Evolutionary conservation across 1,140 invertebrate species (phyloP).

Genomic region (Philopotamus ludificatus): DNA sequence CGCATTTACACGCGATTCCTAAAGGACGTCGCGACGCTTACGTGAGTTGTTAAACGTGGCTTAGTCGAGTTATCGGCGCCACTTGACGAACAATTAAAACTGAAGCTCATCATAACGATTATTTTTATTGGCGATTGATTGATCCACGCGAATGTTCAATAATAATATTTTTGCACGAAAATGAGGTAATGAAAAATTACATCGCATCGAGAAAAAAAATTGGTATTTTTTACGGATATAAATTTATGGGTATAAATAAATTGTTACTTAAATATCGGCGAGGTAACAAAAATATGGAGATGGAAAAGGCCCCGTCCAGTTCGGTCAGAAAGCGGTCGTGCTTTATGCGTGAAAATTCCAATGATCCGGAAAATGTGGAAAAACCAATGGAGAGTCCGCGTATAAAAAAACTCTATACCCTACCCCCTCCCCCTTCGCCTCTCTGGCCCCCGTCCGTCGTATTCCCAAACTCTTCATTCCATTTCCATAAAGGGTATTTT

Average conservation of each 20-base stretch:
- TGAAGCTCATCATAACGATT: no score
- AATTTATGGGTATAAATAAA: no score
- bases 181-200: no score
- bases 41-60: background rate
- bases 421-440: background rate
- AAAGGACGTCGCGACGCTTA: no score
- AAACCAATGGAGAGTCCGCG: background rate
- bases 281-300: background rate
- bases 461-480: background rate
- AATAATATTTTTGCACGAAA: no score
- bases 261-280: no score
- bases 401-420: background rate
- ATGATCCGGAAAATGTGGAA: slow-evolving; percentile 17
- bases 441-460: no score
- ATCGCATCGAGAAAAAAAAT: no score
- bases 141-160: no score
- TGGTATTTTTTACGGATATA: no score
- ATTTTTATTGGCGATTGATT: no score
- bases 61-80: background rate
- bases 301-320: background rate
- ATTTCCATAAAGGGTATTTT: background rate
- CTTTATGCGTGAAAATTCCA: background rate
- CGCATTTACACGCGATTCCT: background rate
- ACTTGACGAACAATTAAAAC: no score
- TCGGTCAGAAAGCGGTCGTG: background rate